Percentiles rank a stretch among this genome's conserved stretches.
Conservation (phyloP, 2,888 invertebrate genomes). For the Agriotes lineatus region DNA sequence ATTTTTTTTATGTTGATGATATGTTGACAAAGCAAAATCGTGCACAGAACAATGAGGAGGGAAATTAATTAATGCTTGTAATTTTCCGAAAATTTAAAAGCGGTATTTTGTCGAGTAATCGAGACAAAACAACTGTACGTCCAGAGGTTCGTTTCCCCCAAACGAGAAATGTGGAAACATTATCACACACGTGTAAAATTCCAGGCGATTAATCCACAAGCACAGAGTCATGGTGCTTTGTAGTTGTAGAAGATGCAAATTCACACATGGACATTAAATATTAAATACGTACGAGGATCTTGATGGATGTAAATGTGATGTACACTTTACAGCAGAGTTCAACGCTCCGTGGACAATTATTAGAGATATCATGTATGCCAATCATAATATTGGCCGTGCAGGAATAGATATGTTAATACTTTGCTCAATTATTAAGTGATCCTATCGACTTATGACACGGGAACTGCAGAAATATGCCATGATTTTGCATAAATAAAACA, state of each 20-base stretch:
- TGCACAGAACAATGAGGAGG: no score
- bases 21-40: no score
- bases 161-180: no score
- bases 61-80: no score
- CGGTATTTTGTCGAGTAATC: no score
- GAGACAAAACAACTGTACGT: no score
- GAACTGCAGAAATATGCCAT: slow-evolving; percentile 25
- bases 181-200: slow-evolving; percentile 1
- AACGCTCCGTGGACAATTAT: slow-evolving; percentile 44
- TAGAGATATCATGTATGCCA: slow-evolving; percentile 42
- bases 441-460: slow-evolving; percentile 28
- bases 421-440: slow-evolving; percentile 29
- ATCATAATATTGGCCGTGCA: slow-evolving; percentile 38
- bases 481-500: slow-evolving; percentile 30
- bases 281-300: slow-evolving; percentile 27
- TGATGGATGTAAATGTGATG: slow-evolving; percentile 35
- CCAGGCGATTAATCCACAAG: neutral
- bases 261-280: slow-evolving; percentile 27
- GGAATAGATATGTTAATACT: slow-evolving; percentile 32
- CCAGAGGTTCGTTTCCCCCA: no score
- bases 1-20: no score
- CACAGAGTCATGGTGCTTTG: slow-evolving; percentile 18
- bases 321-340: slow-evolving; percentile 36
- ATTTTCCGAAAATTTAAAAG: no score
- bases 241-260: slow-evolving; percentile 29